phyloP scores from a whole-genome alignment of 2,888 invertebrate genomes.

The Keiferia lycopersicella region DNA sequence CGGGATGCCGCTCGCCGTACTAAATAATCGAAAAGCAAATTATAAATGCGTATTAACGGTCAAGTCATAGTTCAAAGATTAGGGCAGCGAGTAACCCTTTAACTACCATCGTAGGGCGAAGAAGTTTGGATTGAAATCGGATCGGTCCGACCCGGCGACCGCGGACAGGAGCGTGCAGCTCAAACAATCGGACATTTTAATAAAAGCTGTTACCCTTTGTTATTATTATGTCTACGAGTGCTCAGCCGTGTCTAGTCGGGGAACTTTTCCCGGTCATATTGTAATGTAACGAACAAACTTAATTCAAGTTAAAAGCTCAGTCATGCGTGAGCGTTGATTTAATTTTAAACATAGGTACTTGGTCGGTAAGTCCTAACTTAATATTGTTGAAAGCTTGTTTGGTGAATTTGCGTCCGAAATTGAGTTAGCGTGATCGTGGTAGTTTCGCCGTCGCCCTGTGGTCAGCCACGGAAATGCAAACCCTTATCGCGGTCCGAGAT shows the following conservation, averaged over 20 bases:
- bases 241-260: conserved; percentile 22
- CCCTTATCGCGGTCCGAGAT: conserved; percentile 59
- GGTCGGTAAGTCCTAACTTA: background rate
- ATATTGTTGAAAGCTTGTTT: conserved; percentile 6
- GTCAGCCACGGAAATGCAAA: conserved; percentile 63
- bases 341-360: background rate
- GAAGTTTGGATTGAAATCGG: conserved; percentile 72
- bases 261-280: conserved; percentile 16
- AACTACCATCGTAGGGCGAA: conserved; percentile 60
- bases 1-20: conserved; percentile 66
- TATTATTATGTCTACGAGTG: conserved; percentile 36
- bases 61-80: conserved; percentile 82
- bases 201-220: conserved; percentile 55
- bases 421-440: conserved; percentile 40
- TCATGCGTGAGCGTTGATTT: background rate
- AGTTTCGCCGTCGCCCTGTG: conserved; percentile 44
- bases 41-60: conserved; percentile 82
- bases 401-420: conserved; percentile 21
- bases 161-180: conserved; percentile 55
- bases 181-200: conserved; percentile 63
- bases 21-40: conserved; percentile 80
- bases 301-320: conserved; percentile 18
- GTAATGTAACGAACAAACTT: conserved; percentile 21
- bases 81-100: conserved; percentile 78
- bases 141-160: conserved; percentile 47